A percentile compares a stretch with the other conserved stretches of the same genome.
These are phyloP conservation scores for Lithophane ornitopus DNA, from an alignment of 2,888 invertebrate species.

Conservation along the genomic window DNA sequence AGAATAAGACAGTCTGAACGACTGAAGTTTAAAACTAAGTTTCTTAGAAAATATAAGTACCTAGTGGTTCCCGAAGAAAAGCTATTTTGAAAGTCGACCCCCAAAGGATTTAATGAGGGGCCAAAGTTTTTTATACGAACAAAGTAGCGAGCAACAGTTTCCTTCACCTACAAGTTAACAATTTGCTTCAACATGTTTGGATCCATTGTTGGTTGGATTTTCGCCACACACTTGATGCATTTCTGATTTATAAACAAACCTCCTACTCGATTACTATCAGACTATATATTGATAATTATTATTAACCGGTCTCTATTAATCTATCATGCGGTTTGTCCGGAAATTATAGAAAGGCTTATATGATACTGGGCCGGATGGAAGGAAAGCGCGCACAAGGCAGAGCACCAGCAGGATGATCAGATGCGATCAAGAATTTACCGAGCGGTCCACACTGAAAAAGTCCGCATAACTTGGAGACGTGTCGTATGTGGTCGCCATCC, in stretches of 20 bases:
- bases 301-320: background rate
- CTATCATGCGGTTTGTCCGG: background rate
- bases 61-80: slow-evolving; percentile 20
- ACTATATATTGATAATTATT: too few relatives aligned
- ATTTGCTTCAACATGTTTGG: background rate
- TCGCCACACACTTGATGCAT: background rate
- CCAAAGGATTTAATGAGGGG: slow-evolving; percentile 14
- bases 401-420: background rate
- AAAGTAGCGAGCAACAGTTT: background rate
- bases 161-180: background rate
- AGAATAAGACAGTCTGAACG: background rate
- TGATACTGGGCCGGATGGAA: background rate
- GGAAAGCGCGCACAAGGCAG: background rate
- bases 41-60: background rate
- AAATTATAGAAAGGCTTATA: background rate
- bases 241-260: background rate
- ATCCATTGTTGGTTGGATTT: background rate
- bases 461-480: background rate
- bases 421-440: background rate
- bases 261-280: background rate
- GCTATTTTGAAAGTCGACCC: slow-evolving; percentile 18
- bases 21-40: slow-evolving; percentile 1
- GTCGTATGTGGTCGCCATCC: too few relatives aligned
- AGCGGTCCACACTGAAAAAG: background rate
- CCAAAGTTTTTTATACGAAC: background rate